Evolutionary conservation across 2,888 invertebrate genomes (phyloP), one percentile per base, ranked within the genome.

Genomic region (Helicoverpa assulta): DNA sequence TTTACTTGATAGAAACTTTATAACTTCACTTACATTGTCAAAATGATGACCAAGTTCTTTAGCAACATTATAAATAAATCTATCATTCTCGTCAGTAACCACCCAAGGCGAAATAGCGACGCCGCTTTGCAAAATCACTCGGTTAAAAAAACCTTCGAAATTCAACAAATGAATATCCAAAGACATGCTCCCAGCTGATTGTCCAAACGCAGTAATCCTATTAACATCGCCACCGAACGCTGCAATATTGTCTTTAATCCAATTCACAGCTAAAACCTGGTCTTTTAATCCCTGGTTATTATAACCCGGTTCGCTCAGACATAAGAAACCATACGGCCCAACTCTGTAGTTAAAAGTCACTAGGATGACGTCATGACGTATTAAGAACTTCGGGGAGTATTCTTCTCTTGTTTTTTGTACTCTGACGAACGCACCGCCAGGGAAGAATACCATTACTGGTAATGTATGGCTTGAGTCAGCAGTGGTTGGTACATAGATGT

Each of bases 241-340:
- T n/a, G 26, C 55, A 2, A 78, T 66, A 12, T 78, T 78, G 0
- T 78, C 66, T 51, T 64, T 74, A 5, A 78, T 14, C 78, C 78
- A 78, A 58, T 68, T 26, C 0, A 78, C 4, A n/a, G 70, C 78
- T 37, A 78, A 8, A 1, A 70, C 0, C 37, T 78, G 79, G 33
- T 78, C 78, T 56, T 74, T 78, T 1, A 78, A 4, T 0, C 66
- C 78, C 63, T 78, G 78, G 6, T 78, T 78, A 2, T 58, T 74
- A 6, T 21, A 67, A 12, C 58, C 67, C 26, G 67, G 29, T 51
- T 61, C 60, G 5, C 52, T 68, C 3, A 67, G 1, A 56, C 78
- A 78, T 1, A 78, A 5, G 5, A 74, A 78, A 3, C 78, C 78
- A 5, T 78, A 78, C 0, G 57, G 37, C 0, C 78, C 78, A 14